These are phyloP conservation scores for Trematocara nigrifrons DNA, from an alignment of 2,113 vertebrate genomes.

Conservation along the genomic window DNA sequence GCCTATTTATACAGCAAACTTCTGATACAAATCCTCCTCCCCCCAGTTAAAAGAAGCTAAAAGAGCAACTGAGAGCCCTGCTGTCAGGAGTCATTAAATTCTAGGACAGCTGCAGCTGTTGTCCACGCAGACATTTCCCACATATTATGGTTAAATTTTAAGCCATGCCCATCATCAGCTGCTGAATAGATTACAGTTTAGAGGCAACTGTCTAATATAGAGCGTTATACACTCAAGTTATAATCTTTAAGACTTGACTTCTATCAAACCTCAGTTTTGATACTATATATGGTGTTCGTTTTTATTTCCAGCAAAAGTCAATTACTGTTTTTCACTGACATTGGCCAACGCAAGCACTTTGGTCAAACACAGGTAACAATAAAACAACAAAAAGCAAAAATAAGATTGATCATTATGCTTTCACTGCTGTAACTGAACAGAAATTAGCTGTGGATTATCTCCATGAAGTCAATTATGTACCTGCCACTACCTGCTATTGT, in stretches of 20 bases:
- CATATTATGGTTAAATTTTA: slow-evolving; percentile 32
- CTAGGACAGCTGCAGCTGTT: slow-evolving; percentile 22
- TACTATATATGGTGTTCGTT: background rate
- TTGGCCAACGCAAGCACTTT: background rate
- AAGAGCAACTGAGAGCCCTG: slow-evolving; percentile 32
- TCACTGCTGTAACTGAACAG: background rate
- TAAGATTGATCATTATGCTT: background rate
- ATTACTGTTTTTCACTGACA: background rate
- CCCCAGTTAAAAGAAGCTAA: slow-evolving; percentile 36
- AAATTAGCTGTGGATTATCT: background rate
- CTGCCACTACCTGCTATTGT: background rate
- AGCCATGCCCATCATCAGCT: slow-evolving; percentile 28
- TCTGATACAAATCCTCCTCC: slow-evolving; percentile 33
- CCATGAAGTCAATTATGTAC: background rate
- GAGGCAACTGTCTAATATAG: background rate
- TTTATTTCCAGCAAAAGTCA: background rate
- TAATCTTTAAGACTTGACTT: background rate
- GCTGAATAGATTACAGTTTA: slow-evolving; percentile 17
- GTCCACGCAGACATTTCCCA: slow-evolving; percentile 16
- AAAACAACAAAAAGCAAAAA: background rate
- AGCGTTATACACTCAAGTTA: background rate
- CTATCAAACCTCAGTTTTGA: background rate
- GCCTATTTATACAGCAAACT: slow-evolving; percentile 50
- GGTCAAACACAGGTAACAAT: background rate
- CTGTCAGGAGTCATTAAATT: slow-evolving; percentile 44